Evolutionary conservation across 37 sponge, comb jelly and placozoan species (phyloP).

Genomic region (Chondrilla cf. caribensis): DNA sequence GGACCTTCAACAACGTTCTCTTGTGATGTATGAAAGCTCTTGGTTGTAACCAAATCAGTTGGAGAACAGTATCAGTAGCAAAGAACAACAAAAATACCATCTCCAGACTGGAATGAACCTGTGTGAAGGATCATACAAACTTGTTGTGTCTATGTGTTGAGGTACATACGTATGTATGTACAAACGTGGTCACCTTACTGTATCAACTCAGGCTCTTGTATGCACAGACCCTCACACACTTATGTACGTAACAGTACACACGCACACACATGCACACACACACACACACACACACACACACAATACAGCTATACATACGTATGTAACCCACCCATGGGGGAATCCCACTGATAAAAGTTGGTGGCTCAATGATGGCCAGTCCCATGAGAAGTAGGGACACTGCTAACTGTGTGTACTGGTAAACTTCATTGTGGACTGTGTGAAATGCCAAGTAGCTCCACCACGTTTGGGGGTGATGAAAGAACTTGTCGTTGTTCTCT

Average conservation of each 20-base stretch:
- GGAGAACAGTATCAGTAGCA: conserved; percentile 35
- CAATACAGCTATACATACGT: neutral
- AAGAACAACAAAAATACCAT: conserved; percentile 43
- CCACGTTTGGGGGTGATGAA: conserved; percentile 33
- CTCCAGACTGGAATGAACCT: conserved; percentile 47
- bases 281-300: too few species aligned
- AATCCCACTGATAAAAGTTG: conserved; percentile 21
- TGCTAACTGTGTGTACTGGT: conserved; percentile 35
- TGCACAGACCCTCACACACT: too few species aligned
- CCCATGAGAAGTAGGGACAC: conserved; percentile 50
- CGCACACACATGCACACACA: too few species aligned
- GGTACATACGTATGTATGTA: too few species aligned
- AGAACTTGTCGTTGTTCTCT: conserved; percentile 78
- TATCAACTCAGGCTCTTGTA: too few species aligned
- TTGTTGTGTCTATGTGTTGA: too few species aligned
- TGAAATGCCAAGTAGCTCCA: conserved; percentile 61
- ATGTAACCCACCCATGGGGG: neutral
- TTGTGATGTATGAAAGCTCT: conserved; percentile 36
- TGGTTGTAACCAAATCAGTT: conserved; percentile 52
- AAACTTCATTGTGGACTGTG: conserved; percentile 66
- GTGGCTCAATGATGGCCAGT: conserved; percentile 64
- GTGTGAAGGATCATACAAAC: neutral
- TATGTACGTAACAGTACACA: neutral
- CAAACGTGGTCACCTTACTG: too few species aligned
- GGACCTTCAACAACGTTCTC: conserved; percentile 51